Percentiles rank a stretch among this genome's conserved stretches.
phyloP scores from a whole-genome alignment of 2,888 invertebrate species.

The Epicampocera succincta region DNA sequence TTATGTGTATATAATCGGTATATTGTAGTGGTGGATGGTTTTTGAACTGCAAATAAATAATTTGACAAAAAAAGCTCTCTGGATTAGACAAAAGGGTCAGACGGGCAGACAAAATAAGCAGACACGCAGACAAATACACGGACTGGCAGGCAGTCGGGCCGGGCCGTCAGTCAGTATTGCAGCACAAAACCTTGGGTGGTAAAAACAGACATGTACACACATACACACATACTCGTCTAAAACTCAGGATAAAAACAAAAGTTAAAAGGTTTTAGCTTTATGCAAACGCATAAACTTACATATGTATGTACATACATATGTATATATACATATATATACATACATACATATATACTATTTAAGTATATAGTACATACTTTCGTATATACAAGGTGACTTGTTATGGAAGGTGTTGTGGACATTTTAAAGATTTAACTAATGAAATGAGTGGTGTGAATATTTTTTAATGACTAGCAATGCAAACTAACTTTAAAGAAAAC shows the following conservation, averaged over 20 bases:
- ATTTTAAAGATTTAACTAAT: too few species aligned
- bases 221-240: too few species aligned
- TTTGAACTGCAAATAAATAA: slow-evolving; percentile 20
- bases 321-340: slow-evolving; percentile 15
- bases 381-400: too few species aligned
- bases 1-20: too few species aligned
- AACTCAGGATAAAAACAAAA: neutral
- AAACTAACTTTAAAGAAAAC: too few species aligned
- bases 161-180: too few species aligned
- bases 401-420: too few species aligned
- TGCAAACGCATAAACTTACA: neutral
- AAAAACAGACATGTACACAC: neutral
- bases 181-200: neutral
- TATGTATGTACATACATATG: slow-evolving; percentile 27
- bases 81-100: slow-evolving; percentile 44
- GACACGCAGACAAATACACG: slow-evolving; percentile 1
- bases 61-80: slow-evolving; percentile 37
- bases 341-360: neutral
- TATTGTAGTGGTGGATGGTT: slow-evolving; percentile 13
- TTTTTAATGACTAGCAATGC: too few species aligned
- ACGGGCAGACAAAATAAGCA: slow-evolving; percentile 1
- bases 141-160: too few species aligned
- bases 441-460: too few species aligned
- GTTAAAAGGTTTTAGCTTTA: slow-evolving; percentile 20
- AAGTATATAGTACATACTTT: too few species aligned